Percentiles rank a stretch among this genome's conserved stretches.
phyloP scores from a whole-genome alignment of 2,888 invertebrate species.

The Calameuta idolon region DNA sequence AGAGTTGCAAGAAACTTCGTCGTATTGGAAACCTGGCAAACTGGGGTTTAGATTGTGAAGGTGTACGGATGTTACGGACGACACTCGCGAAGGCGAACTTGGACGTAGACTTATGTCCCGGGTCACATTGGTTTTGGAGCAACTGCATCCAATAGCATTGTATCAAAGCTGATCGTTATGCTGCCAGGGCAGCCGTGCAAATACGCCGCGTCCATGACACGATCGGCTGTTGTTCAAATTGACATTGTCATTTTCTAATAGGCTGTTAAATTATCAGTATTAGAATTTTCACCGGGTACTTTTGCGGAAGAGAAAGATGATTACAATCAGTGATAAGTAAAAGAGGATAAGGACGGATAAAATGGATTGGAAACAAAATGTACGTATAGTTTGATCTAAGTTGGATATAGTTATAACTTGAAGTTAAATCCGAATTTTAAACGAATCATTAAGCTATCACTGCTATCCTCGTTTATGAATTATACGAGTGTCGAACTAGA shows the following conservation, averaged over 20 bases:
- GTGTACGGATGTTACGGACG: constrained; percentile 53
- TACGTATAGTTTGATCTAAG: not conserved
- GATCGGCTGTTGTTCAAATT: constrained; percentile 25
- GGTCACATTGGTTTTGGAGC: constrained; percentile 66
- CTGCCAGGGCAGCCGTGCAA: constrained; percentile 16
- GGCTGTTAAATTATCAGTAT: constrained; percentile 52
- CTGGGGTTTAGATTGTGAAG: constrained; percentile 63
- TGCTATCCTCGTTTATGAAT: not conserved
- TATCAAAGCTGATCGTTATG: not conserved
- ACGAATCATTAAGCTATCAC: not conserved
- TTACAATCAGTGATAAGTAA: not conserved
- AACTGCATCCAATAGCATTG: constrained; percentile 53
- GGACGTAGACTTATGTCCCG: constrained; percentile 62
- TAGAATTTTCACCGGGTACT: constrained; percentile 25
- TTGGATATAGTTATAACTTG: not conserved
- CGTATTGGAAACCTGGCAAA: constrained; percentile 65
- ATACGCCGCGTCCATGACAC: constrained; percentile 29
- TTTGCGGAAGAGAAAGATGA: not conserved
- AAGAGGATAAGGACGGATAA: not conserved
- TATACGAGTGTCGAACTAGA: not conserved
- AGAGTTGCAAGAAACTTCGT: constrained; percentile 56
- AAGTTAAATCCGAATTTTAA: not conserved
- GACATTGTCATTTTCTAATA: constrained; percentile 22
- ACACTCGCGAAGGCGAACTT: constrained; percentile 59
- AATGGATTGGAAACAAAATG: not conserved